Percentiles rank a stretch among this genome's conserved stretches.
Conservation (phyloP, 2,888 invertebrate species). For the Nycteola revayana region DNA sequence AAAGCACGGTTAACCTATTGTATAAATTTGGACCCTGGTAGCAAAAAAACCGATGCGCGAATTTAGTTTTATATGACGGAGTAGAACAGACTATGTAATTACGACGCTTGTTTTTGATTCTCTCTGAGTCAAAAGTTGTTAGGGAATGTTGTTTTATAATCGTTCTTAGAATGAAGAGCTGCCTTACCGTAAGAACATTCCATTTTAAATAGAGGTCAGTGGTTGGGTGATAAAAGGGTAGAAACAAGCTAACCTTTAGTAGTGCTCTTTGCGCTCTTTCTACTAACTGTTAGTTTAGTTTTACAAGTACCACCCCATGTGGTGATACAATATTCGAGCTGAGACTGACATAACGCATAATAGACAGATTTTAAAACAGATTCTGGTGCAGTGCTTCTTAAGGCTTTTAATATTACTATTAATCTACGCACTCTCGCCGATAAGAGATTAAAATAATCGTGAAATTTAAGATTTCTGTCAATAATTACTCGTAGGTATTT, state of each 20-base stretch:
- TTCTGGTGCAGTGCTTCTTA: constrained; percentile 11
- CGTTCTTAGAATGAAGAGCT: not conserved
- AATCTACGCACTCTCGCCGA: constrained; percentile 16
- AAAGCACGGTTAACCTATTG: constrained; percentile 1
- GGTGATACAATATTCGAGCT: constrained; percentile 18
- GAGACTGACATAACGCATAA: constrained; percentile 16
- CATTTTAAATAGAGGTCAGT: not conserved
- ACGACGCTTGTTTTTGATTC: not conserved
- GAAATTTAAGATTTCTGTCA: constrained; percentile 9
- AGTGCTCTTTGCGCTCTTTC: constrained; percentile 3
- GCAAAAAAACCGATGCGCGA: constrained; percentile 3
- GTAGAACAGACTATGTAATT: constrained; percentile 4
- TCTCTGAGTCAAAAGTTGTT: not conserved
- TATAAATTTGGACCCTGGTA: constrained; percentile 3
- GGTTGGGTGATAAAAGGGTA: constrained; percentile 3
- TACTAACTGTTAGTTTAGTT: not conserved
- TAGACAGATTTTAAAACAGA: constrained; percentile 15
- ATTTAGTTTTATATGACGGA: constrained; percentile 1
- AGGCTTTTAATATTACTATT: constrained; percentile 13
- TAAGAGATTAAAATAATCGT: constrained; percentile 9
- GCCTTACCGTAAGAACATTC: not conserved
- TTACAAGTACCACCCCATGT: constrained; percentile 20
- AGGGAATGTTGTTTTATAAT: not conserved
- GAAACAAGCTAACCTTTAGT: constrained; percentile 2
- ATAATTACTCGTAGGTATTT: constrained; percentile 9